These are phyloP conservation scores for Tortricodes alternella DNA, from an alignment of 2,888 invertebrate species.

Conservation along the genomic window DNA sequence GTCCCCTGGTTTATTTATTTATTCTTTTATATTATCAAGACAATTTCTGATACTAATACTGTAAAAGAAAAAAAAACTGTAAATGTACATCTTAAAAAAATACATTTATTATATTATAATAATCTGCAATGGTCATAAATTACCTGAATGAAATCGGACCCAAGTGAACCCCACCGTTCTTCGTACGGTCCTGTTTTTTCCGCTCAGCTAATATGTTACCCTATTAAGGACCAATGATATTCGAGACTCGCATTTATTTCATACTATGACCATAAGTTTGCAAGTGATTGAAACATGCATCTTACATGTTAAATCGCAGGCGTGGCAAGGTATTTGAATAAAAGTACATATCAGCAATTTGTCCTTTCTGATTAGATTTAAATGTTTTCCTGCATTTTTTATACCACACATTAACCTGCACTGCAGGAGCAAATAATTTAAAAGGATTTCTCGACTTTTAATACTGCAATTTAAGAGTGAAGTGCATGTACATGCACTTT, in stretches of 20 bases:
- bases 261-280: slow-evolving; percentile 62
- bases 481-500: too few species aligned
- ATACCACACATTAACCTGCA: not conserved
- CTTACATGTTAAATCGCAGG: slow-evolving; percentile 40
- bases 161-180: slow-evolving; percentile 40
- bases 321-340: slow-evolving; percentile 47
- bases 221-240: slow-evolving; percentile 55
- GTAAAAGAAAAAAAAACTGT: too few species aligned
- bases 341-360: slow-evolving; percentile 34
- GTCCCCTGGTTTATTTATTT: too few species aligned
- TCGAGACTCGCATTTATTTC: slow-evolving; percentile 58
- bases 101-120: too few species aligned
- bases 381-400: slow-evolving; percentile 12
- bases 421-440: too few species aligned
- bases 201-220: slow-evolving; percentile 63
- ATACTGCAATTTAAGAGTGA: too few species aligned
- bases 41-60: too few species aligned
- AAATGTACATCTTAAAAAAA: too few species aligned
- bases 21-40: too few species aligned
- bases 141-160: not conserved
- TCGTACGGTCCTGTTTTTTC: slow-evolving; percentile 54
- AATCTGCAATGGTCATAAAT: not conserved
- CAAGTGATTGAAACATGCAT: slow-evolving; percentile 70
- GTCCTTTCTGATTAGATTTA: slow-evolving; percentile 38
- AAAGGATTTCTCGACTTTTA: too few species aligned